These are phyloP conservation scores for Cnemophilus loriae DNA, from an alignment of 2,113 vertebrate genomes.

Conservation along the genomic window DNA sequence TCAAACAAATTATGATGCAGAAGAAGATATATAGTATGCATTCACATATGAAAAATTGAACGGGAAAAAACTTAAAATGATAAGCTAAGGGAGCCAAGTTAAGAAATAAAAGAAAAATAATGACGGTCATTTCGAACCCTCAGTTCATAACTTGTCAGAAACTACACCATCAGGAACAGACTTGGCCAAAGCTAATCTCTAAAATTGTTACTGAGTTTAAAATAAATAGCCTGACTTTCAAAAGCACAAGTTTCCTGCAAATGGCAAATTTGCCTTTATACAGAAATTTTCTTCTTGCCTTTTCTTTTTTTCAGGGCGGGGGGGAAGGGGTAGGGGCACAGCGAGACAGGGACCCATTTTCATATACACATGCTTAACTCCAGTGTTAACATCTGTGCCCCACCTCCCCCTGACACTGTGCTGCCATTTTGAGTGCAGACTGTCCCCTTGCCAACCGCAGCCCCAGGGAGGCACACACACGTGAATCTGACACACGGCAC, in stretches of 20 bases:
- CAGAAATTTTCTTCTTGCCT: background rate
- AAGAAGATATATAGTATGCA: background rate
- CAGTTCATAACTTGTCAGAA: background rate
- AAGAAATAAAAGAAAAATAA: background rate
- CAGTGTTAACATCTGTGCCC: background rate
- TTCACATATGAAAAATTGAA: background rate
- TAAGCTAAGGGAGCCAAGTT: background rate
- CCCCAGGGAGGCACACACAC: background rate
- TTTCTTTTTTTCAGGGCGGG: fast-evolving
- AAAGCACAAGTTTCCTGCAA: background rate
- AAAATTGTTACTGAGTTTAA: background rate
- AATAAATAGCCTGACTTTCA: background rate
- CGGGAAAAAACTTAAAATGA: background rate
- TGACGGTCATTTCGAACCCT: background rate
- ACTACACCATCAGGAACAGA: background rate
- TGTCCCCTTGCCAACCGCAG: background rate
- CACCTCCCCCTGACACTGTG: background rate
- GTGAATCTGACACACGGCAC: fast-evolving
- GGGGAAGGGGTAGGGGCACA: fast-evolving
- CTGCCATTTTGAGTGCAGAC: background rate
- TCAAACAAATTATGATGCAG: background rate
- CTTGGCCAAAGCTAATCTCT: background rate
- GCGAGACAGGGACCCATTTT: background rate
- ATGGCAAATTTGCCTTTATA: background rate
- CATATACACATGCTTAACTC: background rate